These are phyloP conservation scores for Sciurus niger DNA, from an alignment of 2,113 vertebrate genomes.

Conservation along the genomic window DNA sequence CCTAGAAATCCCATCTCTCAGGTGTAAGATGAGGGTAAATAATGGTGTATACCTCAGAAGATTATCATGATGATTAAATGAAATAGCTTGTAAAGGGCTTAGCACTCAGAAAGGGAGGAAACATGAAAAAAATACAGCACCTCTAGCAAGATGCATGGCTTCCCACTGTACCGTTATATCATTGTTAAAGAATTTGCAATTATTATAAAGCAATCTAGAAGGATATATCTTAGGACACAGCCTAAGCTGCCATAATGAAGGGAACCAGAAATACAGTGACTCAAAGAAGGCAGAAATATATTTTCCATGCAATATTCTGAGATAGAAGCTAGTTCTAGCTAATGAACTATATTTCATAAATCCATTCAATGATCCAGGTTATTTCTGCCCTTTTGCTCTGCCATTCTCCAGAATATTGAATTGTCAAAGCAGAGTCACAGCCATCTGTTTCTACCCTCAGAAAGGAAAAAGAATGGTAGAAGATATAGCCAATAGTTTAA, in stretches of 20 bases:
- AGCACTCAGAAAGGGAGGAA: background rate
- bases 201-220: conserved; percentile 39
- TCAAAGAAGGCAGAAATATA: background rate
- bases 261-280: background rate
- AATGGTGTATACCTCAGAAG: background rate
- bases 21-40: background rate
- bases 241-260: background rate
- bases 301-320: background rate
- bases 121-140: background rate
- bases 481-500: background rate
- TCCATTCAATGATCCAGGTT: background rate
- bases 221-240: background rate
- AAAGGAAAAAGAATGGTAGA: conserved; percentile 2
- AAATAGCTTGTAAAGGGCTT: conserved; percentile 3
- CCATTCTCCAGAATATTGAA: background rate
- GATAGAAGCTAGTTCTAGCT: conserved; percentile 25
- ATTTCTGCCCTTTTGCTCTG: background rate
- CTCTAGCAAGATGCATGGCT: background rate
- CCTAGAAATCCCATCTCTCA: background rate
- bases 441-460: background rate
- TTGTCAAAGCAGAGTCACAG: background rate
- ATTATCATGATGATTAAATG: background rate
- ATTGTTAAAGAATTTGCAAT: conserved; percentile 44
- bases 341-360: background rate
- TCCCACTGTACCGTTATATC: background rate